A percentile compares a stretch with the other conserved stretches of the same genome.
Conservation (phyloP, 2,113 vertebrate genomes). For the Vombatus ursinus region DNA sequence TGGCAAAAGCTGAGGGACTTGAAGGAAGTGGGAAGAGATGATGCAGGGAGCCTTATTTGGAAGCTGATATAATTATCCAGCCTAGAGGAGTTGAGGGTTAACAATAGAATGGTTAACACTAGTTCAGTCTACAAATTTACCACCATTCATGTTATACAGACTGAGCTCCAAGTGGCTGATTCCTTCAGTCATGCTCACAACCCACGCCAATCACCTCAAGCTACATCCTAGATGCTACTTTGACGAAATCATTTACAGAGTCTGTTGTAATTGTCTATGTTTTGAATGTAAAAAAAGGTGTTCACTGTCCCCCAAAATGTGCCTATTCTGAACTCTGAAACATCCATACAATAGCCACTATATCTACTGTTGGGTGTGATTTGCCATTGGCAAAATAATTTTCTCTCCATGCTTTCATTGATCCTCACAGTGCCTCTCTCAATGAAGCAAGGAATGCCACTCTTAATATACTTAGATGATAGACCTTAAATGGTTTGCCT, state of each 20-base stretch:
- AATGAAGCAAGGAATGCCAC: not conserved
- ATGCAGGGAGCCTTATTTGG: not conserved
- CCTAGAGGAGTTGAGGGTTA: not conserved
- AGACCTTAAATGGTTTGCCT: not conserved
- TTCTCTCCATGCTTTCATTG: not conserved
- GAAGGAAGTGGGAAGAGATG: not conserved
- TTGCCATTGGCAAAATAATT: not conserved
- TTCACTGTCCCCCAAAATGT: not conserved
- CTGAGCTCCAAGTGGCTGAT: not conserved
- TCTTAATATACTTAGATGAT: not conserved
- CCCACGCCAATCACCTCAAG: not conserved
- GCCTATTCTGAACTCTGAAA: not conserved
- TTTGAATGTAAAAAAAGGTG: not conserved
- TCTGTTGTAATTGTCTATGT: not conserved
- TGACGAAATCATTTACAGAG: not conserved
- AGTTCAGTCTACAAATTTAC: not conserved
- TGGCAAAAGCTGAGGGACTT: not conserved
- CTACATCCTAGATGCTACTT: not conserved
- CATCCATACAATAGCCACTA: accelerated
- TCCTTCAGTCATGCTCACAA: not conserved
- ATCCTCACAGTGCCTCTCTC: not conserved
- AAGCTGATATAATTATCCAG: not conserved
- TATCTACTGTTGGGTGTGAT: not conserved
- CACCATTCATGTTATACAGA: not conserved
- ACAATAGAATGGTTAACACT: not conserved